Conservation (phyloP, 2,797 vertebrate genomes). For the Acipenser ruthenus region DNA sequence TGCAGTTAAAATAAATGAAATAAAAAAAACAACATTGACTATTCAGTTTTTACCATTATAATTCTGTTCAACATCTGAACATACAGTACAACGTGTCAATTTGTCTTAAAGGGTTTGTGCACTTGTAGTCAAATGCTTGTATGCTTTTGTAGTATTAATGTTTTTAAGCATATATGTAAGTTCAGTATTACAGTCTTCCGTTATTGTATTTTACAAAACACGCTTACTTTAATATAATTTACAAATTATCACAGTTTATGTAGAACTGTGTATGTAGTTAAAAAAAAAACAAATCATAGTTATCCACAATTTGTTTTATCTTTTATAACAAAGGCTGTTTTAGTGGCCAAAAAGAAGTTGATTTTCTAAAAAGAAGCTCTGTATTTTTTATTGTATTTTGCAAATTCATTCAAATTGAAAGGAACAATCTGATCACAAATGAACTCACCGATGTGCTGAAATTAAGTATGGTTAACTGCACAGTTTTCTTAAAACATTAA, state of each 20-base stretch:
- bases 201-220: too few relatives aligned
- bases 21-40: too few relatives aligned
- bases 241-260: not conserved
- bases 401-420: conserved; percentile 34
- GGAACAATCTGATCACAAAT: not conserved
- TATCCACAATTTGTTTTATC: not conserved
- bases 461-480: not conserved
- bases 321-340: conserved; percentile 33
- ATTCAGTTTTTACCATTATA: too few relatives aligned
- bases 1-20: too few relatives aligned
- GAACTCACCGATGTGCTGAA: not conserved
- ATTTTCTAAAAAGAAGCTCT: conserved; percentile 67
- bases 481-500: not conserved
- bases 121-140: too few relatives aligned
- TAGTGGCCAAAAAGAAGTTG: conserved; percentile 43
- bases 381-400: conserved; percentile 69
- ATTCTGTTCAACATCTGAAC: too few relatives aligned
- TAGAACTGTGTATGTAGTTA: not conserved
- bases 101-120: too few relatives aligned
- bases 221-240: not conserved
- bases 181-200: too few relatives aligned
- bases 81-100: too few relatives aligned
- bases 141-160: too few relatives aligned
- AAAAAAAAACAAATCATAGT: not conserved
- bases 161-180: too few relatives aligned